A percentile compares a stretch with the other conserved stretches of the same genome.
Evolutionary conservation across 2,797 vertebrate genomes (phyloP).

Genomic region (Scleropages formosus): DNA sequence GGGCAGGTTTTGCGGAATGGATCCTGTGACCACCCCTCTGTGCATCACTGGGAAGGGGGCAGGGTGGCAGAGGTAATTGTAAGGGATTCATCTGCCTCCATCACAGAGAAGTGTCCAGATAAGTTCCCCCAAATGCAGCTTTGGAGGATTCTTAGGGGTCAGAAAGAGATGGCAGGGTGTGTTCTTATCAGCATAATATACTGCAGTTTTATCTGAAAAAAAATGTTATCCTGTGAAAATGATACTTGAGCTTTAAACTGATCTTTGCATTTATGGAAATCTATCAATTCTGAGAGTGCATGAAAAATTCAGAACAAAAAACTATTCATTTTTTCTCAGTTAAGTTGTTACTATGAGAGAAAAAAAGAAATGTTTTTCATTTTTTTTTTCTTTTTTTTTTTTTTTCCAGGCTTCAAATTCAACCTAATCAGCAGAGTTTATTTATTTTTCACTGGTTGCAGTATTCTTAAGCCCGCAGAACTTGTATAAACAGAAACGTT

Average conservation of each 20-base stretch:
- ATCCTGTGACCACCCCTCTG: neutral
- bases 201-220: neutral
- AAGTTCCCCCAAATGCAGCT: slow-evolving; percentile 5
- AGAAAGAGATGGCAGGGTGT: neutral
- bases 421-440: neutral
- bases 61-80: neutral
- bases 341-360: neutral
- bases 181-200: neutral
- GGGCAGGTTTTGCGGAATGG: neutral
- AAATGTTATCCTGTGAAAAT: neutral
- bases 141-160: neutral
- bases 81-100: slow-evolving; percentile 18
- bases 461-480: neutral
- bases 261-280: too few relatives aligned
- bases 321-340: too few relatives aligned
- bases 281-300: too few relatives aligned
- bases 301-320: too few relatives aligned
- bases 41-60: slow-evolving; percentile 3
- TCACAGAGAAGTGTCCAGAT: slow-evolving; percentile 23
- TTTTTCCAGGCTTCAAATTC: too few relatives aligned
- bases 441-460: neutral
- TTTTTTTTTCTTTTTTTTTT: too few relatives aligned
- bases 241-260: too few relatives aligned
- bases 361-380: too few relatives aligned
- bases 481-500: too few relatives aligned